Evolutionary conservation across 2,888 invertebrate genomes (phyloP), one percentile per base, ranked within the genome.

Genomic region (Idaea aversata): DNA sequence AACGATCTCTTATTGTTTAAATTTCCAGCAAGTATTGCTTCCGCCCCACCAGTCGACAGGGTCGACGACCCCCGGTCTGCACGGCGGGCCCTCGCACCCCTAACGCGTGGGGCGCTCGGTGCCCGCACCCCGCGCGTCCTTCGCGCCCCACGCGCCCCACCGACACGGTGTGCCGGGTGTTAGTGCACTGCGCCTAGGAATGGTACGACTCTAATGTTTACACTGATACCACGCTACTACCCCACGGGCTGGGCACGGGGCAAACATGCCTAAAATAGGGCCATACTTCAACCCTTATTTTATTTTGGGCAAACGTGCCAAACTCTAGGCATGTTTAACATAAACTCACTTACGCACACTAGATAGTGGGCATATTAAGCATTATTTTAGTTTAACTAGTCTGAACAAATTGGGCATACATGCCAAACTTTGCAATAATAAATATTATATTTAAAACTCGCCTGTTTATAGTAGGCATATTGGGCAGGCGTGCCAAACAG

Each of bases 51-150:
- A 75, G 70, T 74, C 81, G 66, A 83, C 81, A 78, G 85, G 86
- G 13, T 75, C 83, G 63, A 78, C 82, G 71, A 85, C 87, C 67
- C 87, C 87, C 67, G 86, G 84, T 73, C 80, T 80, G 76, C 86
- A 82, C 76, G 15, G n/a, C 15, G 72, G 74, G 59, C 15, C 58
- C 70, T 67, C 77, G 73, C 87, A 85, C 81, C 86, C 85, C 73
- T 86, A 86, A 79, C 82, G 79, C 66, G 70, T 65, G 61, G 13
- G 36, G 25, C 59, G 70, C 69, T 65, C 70, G 61, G 67, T 47
- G 64, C 38, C 64, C 72, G 70, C 66, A 67, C 73, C 63, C 57
- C 38, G 65, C 65, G 71, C 59, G 63, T 64, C 38, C 63, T 70
- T 61, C 58, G 60, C 71, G 67, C 65, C 63, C 66, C 64, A 57